Evolutionary conservation across 2,888 invertebrate species (phyloP), one percentile per base, ranked within the genome.

Genomic region (Sycophila texana): DNA sequence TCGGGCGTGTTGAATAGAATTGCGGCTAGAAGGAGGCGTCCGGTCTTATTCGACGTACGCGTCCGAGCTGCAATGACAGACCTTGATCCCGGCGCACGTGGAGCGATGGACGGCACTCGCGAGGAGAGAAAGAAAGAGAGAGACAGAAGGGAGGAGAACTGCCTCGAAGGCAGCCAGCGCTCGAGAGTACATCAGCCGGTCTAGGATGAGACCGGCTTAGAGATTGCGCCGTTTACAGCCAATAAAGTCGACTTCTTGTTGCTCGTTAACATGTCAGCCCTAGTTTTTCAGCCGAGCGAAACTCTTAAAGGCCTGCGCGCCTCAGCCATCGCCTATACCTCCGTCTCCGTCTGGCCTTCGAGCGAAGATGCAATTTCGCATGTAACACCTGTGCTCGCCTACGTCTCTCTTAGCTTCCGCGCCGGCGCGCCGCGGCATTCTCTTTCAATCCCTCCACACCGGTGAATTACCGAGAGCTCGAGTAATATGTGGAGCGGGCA

Each of bases 171-270:
- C 53, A 53, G 51, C 51, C 13, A 51, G 58, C 13, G 58, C 13
- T 1, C 39, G 39, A 14, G 70, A 57, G 71, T 71, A 39, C 71
- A 39, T 58, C 58, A 47, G 60, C 26, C 70, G 70, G 60, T 26
- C 72, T n/a, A 87, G 84, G 85, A 85, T 26, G 86, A 85, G 85
- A 85, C 83, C 84, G 84, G 84, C 86, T 85, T 85, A 88, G 86
- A 85, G 86, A 87, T 87, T 85, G 87, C 86, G 83, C 84, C 87
- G 85, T 89, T 89, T 89, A 89, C 87, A 86, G 86, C 84, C 89
- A 87, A 88, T 89, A 89, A 89, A 89, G 88, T 87, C 87, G 85
- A 84, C 86, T 89, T 88, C 86, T 89, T 88, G 87, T 86, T 86
- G 85, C 83, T 86, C 87, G 88, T 88, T 88, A 89, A 89, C 86